Percentiles rank a stretch among this genome's conserved stretches.
Evolutionary conservation across 2,888 invertebrate genomes (phyloP).

Genomic region (Yponomeuta evonymella): DNA sequence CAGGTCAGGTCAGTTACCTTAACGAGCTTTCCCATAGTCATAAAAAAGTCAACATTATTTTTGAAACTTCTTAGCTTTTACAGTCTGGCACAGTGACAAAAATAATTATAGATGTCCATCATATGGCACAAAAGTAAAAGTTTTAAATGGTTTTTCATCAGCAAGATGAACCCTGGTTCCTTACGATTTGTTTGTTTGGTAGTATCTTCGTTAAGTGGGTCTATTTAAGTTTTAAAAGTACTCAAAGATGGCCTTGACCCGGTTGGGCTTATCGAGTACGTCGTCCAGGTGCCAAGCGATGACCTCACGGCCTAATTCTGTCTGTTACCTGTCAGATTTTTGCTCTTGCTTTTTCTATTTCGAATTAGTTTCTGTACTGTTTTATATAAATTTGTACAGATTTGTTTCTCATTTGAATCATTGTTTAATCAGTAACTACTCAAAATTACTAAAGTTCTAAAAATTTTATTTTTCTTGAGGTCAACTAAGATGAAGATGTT

Average conservation of each 20-base stretch:
- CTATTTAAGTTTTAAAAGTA: constrained; percentile 46
- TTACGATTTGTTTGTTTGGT: neutral
- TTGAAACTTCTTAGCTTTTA: neutral
- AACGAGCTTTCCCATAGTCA: neutral
- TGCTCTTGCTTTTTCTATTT: neutral
- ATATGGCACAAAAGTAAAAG: neutral
- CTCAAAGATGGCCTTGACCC: constrained; percentile 65
- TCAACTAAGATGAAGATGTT: too few relatives aligned
- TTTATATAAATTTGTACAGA: too few relatives aligned
- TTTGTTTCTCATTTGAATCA: too few relatives aligned
- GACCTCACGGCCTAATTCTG: constrained; percentile 46
- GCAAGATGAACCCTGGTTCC: neutral
- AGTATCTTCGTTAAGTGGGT: constrained; percentile 21
- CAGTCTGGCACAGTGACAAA: neutral
- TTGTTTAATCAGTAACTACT: too few relatives aligned
- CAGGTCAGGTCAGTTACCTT: neutral
- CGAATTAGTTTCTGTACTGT: neutral
- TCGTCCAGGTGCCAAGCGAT: constrained; percentile 46
- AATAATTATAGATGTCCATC: neutral
- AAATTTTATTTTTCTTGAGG: too few relatives aligned
- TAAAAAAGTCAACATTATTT: neutral
- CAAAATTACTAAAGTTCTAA: too few relatives aligned
- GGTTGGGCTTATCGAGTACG: constrained; percentile 51
- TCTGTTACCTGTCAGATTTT: constrained; percentile 29
- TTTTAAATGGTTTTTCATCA: neutral